These are phyloP conservation scores for Condylostylus longicornis DNA, from an alignment of 1,140 invertebrate species.

Conservation along the genomic window DNA sequence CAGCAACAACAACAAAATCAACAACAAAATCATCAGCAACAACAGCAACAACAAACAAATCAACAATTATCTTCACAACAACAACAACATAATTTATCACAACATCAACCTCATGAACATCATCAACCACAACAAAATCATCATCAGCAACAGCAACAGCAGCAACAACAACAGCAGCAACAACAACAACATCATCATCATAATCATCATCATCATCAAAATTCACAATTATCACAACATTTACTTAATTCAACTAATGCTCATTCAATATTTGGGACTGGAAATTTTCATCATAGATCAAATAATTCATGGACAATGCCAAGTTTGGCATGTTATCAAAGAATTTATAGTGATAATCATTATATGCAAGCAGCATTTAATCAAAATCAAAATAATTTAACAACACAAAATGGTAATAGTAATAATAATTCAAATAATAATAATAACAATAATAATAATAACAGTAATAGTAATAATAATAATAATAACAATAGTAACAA, in stretches of 20 bases:
- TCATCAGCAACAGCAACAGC: constrained; percentile 17
- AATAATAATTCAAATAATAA: constrained; percentile 1
- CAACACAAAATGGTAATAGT: background rate
- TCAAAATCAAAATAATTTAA: background rate
- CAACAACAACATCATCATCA: constrained; percentile 16
- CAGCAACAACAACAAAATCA: constrained; percentile 11
- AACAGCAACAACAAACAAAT: constrained; percentile 10
- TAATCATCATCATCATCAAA: constrained; percentile 16
- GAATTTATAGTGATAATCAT: constrained; percentile 24
- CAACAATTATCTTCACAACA: background rate
- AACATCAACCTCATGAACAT: constrained; percentile 10
- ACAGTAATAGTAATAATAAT: constrained; percentile 1
- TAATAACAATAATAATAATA: constrained; percentile 1
- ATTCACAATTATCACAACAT: constrained; percentile 13
- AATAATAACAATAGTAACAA: constrained; percentile 1
- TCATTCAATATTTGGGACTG: constrained; percentile 27
- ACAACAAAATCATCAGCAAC: constrained; percentile 15
- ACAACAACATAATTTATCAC: constrained; percentile 16
- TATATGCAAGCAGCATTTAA: constrained; percentile 2
- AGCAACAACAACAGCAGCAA: constrained; percentile 11
- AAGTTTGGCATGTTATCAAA: constrained; percentile 19
- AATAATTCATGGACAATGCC: constrained; percentile 30
- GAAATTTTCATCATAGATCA: constrained; percentile 29
- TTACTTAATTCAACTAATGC: constrained; percentile 16
- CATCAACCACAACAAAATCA: constrained; percentile 17